These are phyloP conservation scores for Nyctibius bracteatus DNA, from an alignment of 2,113 vertebrate genomes.

Conservation along the genomic window DNA sequence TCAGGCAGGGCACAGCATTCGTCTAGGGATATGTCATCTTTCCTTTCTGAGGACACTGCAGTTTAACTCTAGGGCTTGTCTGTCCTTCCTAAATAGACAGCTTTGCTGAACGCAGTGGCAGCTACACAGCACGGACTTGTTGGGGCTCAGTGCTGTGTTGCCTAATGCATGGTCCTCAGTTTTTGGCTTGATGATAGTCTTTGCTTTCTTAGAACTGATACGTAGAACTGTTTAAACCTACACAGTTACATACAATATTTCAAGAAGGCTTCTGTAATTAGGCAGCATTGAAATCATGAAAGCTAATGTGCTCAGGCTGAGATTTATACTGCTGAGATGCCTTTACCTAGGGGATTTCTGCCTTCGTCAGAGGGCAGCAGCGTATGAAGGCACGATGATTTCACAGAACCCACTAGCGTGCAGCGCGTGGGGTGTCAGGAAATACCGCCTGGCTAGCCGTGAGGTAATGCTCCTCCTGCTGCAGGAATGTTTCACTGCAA, in stretches of 20 bases:
- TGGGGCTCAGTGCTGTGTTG: neutral
- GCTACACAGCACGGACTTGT: neutral
- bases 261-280: neutral
- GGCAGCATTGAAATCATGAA: neutral
- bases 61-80: neutral
- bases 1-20: neutral
- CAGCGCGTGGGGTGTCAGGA: neutral
- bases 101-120: neutral
- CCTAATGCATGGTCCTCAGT: fast-evolving
- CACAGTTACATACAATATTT: neutral
- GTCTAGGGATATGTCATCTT: neutral
- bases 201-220: neutral
- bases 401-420: neutral
- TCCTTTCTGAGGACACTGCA: neutral
- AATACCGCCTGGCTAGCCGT: too few species aligned
- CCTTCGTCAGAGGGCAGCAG: neutral
- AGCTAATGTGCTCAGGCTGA: neutral
- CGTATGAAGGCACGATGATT: fast-evolving
- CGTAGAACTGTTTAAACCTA: neutral
- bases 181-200: neutral
- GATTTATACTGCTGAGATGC: neutral
- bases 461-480: neutral
- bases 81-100: neutral
- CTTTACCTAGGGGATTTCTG: neutral
- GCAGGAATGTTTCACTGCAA: neutral